A percentile compares a stretch with the other conserved stretches of the same genome.
These are phyloP conservation scores for Ormyrus pomaceus DNA, from an alignment of 2,888 invertebrate species.

Conservation along the genomic window DNA sequence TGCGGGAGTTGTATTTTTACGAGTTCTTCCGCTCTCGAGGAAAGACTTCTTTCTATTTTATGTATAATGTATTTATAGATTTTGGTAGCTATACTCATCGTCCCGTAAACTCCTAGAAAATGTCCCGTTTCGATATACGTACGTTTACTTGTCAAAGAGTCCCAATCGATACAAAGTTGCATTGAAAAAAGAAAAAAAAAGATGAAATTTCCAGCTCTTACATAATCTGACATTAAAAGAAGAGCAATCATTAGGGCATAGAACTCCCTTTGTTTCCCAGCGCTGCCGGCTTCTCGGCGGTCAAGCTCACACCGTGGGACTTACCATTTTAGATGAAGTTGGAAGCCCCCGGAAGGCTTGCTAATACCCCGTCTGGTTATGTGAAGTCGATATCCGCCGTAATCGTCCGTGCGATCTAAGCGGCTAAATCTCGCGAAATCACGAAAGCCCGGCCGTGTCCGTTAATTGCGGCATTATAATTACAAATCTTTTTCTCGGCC, in stretches of 20 bases:
- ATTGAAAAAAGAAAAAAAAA: too few relatives aligned
- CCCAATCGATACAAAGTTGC: too few relatives aligned
- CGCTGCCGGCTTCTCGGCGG: background rate
- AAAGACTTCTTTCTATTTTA: too few relatives aligned
- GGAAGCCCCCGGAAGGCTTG: background rate
- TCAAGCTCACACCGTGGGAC: conserved; percentile 35
- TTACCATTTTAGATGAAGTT: conserved; percentile 55
- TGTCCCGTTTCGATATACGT: too few relatives aligned
- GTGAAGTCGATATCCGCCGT: background rate
- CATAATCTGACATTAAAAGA: conserved; percentile 17
- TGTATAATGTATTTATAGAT: too few relatives aligned
- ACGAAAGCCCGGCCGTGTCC: conserved; percentile 8
- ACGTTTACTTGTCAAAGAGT: too few relatives aligned
- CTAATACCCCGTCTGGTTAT: background rate
- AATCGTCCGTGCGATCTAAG: conserved; percentile 44
- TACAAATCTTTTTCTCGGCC: conserved; percentile 67
- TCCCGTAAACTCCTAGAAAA: too few relatives aligned
- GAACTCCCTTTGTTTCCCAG: conserved; percentile 56
- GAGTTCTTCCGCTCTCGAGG: too few relatives aligned
- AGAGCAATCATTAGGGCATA: conserved; percentile 25
- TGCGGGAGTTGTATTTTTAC: background rate
- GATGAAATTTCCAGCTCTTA: too few relatives aligned
- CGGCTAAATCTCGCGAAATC: conserved; percentile 48
- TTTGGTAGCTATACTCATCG: too few relatives aligned
- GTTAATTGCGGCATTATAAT: conserved; percentile 74